Conservation (phyloP, 2,113 vertebrate species). For the Podiceps cristatus region DNA sequence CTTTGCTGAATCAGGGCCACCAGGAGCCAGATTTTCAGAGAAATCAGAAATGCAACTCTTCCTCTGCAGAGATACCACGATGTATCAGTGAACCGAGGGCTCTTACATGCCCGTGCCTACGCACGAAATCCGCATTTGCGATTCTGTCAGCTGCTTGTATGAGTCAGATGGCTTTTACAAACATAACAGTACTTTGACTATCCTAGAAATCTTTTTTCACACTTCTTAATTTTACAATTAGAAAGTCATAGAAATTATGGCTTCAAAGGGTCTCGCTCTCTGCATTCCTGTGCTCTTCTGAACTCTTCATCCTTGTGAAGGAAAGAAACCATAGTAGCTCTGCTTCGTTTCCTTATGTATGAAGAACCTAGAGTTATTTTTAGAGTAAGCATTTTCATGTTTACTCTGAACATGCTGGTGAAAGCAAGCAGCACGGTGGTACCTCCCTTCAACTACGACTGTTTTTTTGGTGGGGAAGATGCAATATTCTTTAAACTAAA, state of each 20-base stretch:
- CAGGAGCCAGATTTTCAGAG: conserved; percentile 22
- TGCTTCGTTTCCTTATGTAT: accelerated
- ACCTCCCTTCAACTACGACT: neutral
- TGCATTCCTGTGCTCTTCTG: neutral
- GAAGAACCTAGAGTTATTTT: neutral
- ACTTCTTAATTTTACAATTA: neutral
- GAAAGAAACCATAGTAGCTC: neutral
- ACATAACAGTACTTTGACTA: neutral
- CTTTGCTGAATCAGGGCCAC: conserved; percentile 55
- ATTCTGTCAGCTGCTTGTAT: neutral
- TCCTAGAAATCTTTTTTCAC: neutral
- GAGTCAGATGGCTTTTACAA: neutral
- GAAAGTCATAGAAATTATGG: neutral
- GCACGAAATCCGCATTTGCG: neutral
- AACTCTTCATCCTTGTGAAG: neutral
- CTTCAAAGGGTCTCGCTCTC: neutral
- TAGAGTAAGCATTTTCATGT: neutral
- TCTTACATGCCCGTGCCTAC: neutral
- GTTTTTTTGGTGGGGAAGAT: neutral
- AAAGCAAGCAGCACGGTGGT: neutral
- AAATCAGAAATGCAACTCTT: neutral
- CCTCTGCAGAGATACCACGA: neutral
- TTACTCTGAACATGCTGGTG: neutral
- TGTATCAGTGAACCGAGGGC: accelerated
- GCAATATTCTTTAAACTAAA: neutral